Percentiles rank a stretch among this genome's conserved stretches.
phyloP scores from a whole-genome alignment of 2,113 vertebrate genomes.

The Psophia crepitans region DNA sequence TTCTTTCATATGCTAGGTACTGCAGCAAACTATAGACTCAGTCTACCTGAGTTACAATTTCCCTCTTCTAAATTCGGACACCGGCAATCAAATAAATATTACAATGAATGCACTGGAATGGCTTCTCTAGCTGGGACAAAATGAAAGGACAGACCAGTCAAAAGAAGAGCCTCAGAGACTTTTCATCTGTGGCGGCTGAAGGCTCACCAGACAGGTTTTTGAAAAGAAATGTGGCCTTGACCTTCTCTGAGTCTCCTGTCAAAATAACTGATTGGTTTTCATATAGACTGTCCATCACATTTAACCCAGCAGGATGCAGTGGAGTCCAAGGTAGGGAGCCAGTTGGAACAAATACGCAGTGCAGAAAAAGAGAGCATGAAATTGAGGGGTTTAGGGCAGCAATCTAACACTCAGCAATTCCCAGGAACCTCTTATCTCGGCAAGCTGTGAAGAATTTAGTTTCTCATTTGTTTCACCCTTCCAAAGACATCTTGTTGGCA shows the following conservation, averaged over 20 bases:
- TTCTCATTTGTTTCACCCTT: slow-evolving; percentile 62
- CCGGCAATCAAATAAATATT: not conserved
- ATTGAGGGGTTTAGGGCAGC: slow-evolving; percentile 67
- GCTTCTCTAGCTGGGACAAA: not conserved
- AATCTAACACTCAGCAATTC: slow-evolving; percentile 66
- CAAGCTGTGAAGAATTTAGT: slow-evolving; percentile 61
- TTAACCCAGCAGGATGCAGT: slow-evolving; percentile 62
- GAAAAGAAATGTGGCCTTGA: slow-evolving; percentile 36
- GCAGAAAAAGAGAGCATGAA: slow-evolving; percentile 56
- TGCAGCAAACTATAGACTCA: not conserved
- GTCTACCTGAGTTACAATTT: not conserved
- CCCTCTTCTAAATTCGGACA: not conserved
- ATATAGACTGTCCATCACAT: slow-evolving; percentile 50
- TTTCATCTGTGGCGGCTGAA: not conserved
- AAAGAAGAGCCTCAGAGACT: not conserved
- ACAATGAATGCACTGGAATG: not conserved
- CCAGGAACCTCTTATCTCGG: slow-evolving; percentile 62
- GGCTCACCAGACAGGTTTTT: not conserved
- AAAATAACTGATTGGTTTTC: slow-evolving; percentile 46
- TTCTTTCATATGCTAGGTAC: not conserved
- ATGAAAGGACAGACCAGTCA: not conserved
- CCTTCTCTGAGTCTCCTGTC: slow-evolving; percentile 9
- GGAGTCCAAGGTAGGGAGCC: slow-evolving; percentile 50
- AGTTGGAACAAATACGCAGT: slow-evolving; percentile 63
- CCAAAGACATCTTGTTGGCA: slow-evolving; percentile 65